Base-by-base conservation (phyloP, 2,888 invertebrate genomes). In the Callyntrura sp. region DNA sequence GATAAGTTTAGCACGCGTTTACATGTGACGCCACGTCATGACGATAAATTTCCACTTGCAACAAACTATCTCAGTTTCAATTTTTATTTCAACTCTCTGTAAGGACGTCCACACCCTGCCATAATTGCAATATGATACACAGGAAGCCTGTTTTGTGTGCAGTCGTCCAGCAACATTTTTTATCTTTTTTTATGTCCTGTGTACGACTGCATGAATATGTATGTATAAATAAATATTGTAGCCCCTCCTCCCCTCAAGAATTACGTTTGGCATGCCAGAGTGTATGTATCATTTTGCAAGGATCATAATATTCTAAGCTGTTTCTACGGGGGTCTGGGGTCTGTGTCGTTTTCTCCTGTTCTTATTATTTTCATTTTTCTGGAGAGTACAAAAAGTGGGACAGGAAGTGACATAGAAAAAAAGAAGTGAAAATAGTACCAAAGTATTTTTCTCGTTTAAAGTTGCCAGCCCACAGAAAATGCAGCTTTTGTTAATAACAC, bases 381-480 rank as follows among this genome's bases (percentile, higher is more conserved):
- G 68, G 20, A 35, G n/a, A 45, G 11, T 25, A 23, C n/a, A 68
- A 73, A 87, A 82, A 87, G 65, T 88, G 57, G 89, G 45, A 84
- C 65, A 89, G 89, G 83, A 88, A 88, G 83, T 84, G 70, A 51
- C 20, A 84, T 55, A 82, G 28, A 70, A 57, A 60, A 84, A 45
- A 57, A 23, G n/a, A 43, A 43, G 45, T 2, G 20, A 79, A 65
- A 78, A 14, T 35, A 60, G 28, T 20, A 35, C n/a, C 51, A 62
- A 25, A 23, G 28, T 45, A 55, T 14, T 28, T 70, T 70, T 70
- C 70, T 70, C 57, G 0, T 25, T 57, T 17, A 11, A 23, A 20
- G n/a, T n/a, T n/a, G n/a, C n/a, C n/a, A n/a, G n/a, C 17, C 45
- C 11, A n/a, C 45, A 62, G 45, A 82, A 82, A 62, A 62, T 28